phyloP scores from a whole-genome alignment of 2,113 vertebrate genomes.

The Stomatorhinus ivindoensis region DNA sequence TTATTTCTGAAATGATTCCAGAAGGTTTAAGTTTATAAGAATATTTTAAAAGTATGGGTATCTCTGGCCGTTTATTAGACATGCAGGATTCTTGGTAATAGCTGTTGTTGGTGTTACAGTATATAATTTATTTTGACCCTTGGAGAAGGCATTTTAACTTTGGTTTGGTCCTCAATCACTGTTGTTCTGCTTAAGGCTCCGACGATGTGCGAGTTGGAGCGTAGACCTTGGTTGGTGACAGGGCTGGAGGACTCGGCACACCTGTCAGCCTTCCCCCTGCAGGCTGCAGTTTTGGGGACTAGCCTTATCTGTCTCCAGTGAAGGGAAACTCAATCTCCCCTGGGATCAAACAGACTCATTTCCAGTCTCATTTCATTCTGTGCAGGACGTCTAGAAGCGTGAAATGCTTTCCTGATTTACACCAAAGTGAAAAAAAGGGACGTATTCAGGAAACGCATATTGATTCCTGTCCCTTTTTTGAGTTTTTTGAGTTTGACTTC shows the following conservation, averaged over 20 bases:
- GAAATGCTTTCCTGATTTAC: constrained; percentile 26
- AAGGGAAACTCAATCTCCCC: constrained; percentile 18
- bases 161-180: background rate
- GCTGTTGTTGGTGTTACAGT: background rate
- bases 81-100: background rate
- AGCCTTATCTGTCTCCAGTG: background rate
- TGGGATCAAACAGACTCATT: background rate
- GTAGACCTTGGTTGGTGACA: background rate
- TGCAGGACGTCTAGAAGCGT: constrained; percentile 8
- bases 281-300: background rate
- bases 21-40: background rate
- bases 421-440: background rate
- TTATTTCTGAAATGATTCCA: background rate
- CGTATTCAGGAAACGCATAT: constrained; percentile 19
- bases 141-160: background rate
- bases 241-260: background rate
- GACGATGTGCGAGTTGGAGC: too few relatives aligned
- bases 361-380: constrained; percentile 10
- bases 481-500: constrained; percentile 15
- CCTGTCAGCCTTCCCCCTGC: constrained; percentile 16
- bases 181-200: background rate
- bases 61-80: background rate
- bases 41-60: background rate
- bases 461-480: constrained; percentile 21
- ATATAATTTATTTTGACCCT: background rate